Evolutionary conservation across 2,113 vertebrate genomes (phyloP), one percentile per base, ranked within the genome.

Genomic region (Apeltes quadracus): DNA sequence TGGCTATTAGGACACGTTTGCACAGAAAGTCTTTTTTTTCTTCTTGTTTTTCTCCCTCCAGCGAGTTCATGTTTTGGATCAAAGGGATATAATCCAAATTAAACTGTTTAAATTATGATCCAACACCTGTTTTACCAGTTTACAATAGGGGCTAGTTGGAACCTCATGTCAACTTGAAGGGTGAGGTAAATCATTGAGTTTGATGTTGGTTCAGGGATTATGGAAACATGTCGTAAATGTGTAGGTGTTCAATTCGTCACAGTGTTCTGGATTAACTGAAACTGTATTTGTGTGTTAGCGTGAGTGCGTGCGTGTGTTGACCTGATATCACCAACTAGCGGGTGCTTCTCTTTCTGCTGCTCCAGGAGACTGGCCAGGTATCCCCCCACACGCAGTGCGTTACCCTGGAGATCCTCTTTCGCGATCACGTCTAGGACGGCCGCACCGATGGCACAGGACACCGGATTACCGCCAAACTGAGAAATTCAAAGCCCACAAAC

Each of bases 381-480:
- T 48, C 85, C 88, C 29, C 98, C 98, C 54, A 98, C 95, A 16
- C 38, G 88, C 25, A 90, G 78, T 0, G 98, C 97, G 72, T 98
- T 96, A 27, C 92, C 93, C 90, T 94, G 95, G 43, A 99, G 96
- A 88, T 96, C 94, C 89, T 99, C 97, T 72, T 94, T 95, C 87
- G 93, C 93, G 78, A 99, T 97, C 79, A 98, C 74, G 1, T 97
- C 95, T 8, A 99, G 89, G 29, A 99, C 96, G 1, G 97, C 95
- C 88, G 98, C 76, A 1, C 95, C 97, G 79, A 98, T 93, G 75
- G 97, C 96, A 81, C 97, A 99, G 5, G 97, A 98, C 57, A 99
- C 97, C 1, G 97, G 96, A 76, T 99, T 99, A 50, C 97, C 98
- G 64, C 96, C 98, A 91, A 97, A 99, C 98, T 99, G 82, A 67